Evolutionary conservation across 92 coral and sea anemone species (phyloP), one percentile per base, ranked within the genome.

Genomic region (Isaurus tuberculatus): DNA sequence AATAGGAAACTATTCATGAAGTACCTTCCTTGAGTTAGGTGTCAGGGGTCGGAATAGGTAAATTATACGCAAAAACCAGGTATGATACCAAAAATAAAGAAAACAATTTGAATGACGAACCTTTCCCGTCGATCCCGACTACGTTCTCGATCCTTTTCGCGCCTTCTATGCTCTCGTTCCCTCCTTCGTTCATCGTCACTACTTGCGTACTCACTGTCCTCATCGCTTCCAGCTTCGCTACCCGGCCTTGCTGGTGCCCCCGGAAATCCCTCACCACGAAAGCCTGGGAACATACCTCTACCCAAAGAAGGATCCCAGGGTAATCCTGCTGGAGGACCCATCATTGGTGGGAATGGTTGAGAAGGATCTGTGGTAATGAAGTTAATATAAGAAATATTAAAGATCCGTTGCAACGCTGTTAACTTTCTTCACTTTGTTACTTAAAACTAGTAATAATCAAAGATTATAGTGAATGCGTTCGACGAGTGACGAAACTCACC

Each of bases 191-290:
- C 98, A 3, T 95, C 98, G 29, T 94, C 98, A 58, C 98, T 95
- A 58, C 98, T 94, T 30, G 79, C 97, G 80, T 83, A 93, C 80
- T 95, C 98, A 68, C 98, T 95, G 34, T 95, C 98, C 2, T 95
- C 98, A 72, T 95, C 98, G 65, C 93, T 92, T 23, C 91, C 95
- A 60, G 91, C 92, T 74, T 93, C 97, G 88, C 92, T 92, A 40
- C 93, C 95, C n/a, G 90, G 94, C 81, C 98, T 72, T 65, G 70
- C 89, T 15, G 92, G 79, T 31, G 93, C 90, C 30, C 92, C 91
- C 25, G 95, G 91, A 70, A 93, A 93, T 58, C 87, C 91, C 70
- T 91, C 98, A 32, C 82, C 82, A 58, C 98, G 92, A 84, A 93
- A 93, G 64, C 90, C 94, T 19, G 98, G 98, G 57, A 90, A 85